Conservation (phyloP, 2,113 vertebrate species). For the Limanda limanda region DNA sequence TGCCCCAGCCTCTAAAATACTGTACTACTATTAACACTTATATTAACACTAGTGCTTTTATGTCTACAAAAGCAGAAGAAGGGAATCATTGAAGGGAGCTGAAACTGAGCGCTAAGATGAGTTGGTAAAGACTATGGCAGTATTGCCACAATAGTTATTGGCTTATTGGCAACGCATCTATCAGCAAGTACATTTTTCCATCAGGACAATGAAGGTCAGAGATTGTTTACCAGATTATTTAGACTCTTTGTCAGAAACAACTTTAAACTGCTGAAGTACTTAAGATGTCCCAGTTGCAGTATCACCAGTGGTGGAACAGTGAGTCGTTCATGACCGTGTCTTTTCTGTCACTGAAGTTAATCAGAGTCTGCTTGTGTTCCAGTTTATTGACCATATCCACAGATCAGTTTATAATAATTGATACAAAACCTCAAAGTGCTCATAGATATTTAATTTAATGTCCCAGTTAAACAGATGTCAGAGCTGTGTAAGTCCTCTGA, state of each 20-base stretch:
- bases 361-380: not conserved
- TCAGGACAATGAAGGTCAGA: not conserved
- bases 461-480: too few species aligned
- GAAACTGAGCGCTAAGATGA: not conserved
- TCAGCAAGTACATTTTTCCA: not conserved
- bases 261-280: too few species aligned
- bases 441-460: not conserved
- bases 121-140: not conserved
- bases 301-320: too few species aligned
- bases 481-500: too few species aligned
- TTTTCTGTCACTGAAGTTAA: not conserved
- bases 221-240: not conserved
- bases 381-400: not conserved
- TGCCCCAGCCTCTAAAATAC: slow-evolving; percentile 10
- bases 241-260: not conserved
- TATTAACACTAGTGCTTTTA: not conserved
- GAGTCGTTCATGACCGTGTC: too few species aligned
- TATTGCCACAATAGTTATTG: not conserved
- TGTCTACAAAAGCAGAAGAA: not conserved
- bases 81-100: not conserved
- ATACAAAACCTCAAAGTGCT: not conserved
- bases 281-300: too few species aligned
- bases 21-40: not conserved
- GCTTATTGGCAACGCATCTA: not conserved
- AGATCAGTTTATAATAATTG: not conserved